Conservation (phyloP, 2,888 invertebrate species). For the Candidula unifasciata region DNA sequence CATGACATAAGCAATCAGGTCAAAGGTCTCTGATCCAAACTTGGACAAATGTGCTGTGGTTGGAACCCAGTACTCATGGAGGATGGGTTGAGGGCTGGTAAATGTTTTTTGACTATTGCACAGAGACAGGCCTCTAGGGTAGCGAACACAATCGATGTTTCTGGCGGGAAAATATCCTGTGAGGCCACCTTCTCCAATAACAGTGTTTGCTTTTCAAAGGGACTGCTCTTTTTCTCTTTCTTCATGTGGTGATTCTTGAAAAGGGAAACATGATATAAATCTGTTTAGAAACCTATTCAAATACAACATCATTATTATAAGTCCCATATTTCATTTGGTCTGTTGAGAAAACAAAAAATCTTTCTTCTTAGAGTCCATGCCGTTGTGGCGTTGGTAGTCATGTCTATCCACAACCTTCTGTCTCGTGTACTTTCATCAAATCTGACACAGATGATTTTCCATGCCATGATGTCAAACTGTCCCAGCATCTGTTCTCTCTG, state of each 20-base stretch:
- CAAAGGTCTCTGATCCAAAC: conserved; percentile 83
- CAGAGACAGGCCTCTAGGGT: conserved; percentile 95
- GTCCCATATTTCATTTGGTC: too few species aligned
- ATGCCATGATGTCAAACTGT: too few species aligned
- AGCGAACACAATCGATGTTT: conserved; percentile 93
- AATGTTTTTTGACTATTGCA: conserved; percentile 90
- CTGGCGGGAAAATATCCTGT: conserved; percentile 88
- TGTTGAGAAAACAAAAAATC: too few species aligned
- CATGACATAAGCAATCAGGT: conserved; percentile 87
- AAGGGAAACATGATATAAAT: not conserved
- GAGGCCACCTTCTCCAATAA: conserved; percentile 88
- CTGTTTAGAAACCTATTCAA: not conserved
- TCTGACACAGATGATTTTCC: too few species aligned
- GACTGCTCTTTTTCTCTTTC: conserved; percentile 21
- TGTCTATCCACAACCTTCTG: too few species aligned
- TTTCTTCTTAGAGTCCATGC: too few species aligned
- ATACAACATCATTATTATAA: too few species aligned
- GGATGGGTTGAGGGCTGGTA: conserved; percentile 89
- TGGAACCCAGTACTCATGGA: conserved; percentile 74
- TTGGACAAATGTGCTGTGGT: conserved; percentile 63
- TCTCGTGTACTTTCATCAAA: too few species aligned
- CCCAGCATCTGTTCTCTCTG: too few species aligned
- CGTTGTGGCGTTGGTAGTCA: too few species aligned
- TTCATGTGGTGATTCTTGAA: not conserved
- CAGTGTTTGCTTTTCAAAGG: not conserved